Evolutionary conservation across 92 coral and sea anemone genomes (phyloP).

Genomic region (Hydrozoanthus gracilis): DNA sequence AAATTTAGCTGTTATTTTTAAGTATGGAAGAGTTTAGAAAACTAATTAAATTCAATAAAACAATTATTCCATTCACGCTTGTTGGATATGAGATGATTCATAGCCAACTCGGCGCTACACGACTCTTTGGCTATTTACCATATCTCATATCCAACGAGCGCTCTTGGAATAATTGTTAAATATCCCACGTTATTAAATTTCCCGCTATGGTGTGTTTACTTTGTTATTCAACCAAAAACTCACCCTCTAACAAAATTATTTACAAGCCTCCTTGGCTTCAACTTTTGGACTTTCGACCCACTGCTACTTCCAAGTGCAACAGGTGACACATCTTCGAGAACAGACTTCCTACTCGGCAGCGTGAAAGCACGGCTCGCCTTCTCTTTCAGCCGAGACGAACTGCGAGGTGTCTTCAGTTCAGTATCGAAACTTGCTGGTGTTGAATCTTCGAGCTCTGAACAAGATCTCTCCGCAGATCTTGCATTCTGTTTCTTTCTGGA

Average conservation of each 20-base stretch:
- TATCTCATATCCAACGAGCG: no score
- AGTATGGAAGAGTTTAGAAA: no score
- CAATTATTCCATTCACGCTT: no score
- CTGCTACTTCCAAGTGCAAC: conserved; percentile 10
- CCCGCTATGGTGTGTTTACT: no score
- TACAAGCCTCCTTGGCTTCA: conserved; percentile 75
- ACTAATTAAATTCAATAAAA: no score
- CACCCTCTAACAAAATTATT: conserved; percentile 91
- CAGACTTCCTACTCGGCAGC: conserved; percentile 75
- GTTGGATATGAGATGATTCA: no score
- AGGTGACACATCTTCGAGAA: conserved; percentile 64
- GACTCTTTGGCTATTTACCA: no score
- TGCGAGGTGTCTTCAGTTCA: conserved; percentile 64
- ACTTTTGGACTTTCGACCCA: conserved; percentile 29
- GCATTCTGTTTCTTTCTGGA: background rate
- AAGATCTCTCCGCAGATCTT: background rate
- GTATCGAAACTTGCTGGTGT: background rate
- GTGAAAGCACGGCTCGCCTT: conserved; percentile 59
- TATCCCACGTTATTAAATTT: no score
- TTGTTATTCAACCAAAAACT: conserved; percentile 21
- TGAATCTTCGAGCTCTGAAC: background rate
- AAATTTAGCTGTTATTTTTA: no score
- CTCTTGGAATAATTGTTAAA: no score
- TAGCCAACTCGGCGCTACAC: no score
- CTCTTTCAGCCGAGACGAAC: conserved; percentile 74